phyloP scores from a whole-genome alignment of 2,797 vertebrate genomes.

The Amphiprion clarkii region DNA sequence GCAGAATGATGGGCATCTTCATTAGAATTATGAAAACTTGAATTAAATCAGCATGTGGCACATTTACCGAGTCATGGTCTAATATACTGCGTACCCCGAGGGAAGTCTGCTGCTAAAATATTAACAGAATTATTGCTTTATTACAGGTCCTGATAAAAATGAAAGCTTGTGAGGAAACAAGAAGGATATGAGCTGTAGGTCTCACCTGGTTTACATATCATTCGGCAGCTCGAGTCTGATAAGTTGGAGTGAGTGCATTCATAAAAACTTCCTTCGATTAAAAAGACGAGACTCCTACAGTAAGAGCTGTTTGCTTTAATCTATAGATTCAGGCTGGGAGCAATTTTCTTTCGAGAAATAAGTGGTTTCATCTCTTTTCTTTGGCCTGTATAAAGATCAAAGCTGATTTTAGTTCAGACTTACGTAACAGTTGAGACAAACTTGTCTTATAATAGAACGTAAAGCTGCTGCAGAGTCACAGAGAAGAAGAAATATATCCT shows the following conservation, averaged over 20 bases:
- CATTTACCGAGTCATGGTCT: constrained; percentile 19
- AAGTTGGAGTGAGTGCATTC: constrained; percentile 32
- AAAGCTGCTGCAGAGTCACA: not conserved
- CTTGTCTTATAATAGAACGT: not conserved
- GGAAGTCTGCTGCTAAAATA: constrained; percentile 25
- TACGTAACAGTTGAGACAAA: constrained; percentile 1
- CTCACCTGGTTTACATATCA: not conserved
- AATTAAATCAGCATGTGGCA: constrained; percentile 36
- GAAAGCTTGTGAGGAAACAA: constrained; percentile 17
- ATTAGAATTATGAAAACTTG: constrained; percentile 36
- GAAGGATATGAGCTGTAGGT: constrained; percentile 9
- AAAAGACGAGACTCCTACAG: constrained; percentile 41
- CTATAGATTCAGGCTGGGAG: constrained; percentile 35
- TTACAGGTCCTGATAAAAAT: constrained; percentile 39
- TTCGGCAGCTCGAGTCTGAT: not conserved
- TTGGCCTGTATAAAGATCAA: constrained; percentile 26
- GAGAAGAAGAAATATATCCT: not conserved
- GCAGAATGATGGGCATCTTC: constrained; percentile 31
- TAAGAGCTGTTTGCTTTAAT: constrained; percentile 58
- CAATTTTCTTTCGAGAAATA: constrained; percentile 36
- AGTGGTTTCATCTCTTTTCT: constrained; percentile 48
- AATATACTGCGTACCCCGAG: not conserved
- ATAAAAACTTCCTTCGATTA: constrained; percentile 58
- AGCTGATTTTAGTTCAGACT: constrained; percentile 25
- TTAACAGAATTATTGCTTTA: constrained; percentile 46